Conservation (phyloP, 2,113 vertebrate species). For the Larimichthys crocea region DNA sequence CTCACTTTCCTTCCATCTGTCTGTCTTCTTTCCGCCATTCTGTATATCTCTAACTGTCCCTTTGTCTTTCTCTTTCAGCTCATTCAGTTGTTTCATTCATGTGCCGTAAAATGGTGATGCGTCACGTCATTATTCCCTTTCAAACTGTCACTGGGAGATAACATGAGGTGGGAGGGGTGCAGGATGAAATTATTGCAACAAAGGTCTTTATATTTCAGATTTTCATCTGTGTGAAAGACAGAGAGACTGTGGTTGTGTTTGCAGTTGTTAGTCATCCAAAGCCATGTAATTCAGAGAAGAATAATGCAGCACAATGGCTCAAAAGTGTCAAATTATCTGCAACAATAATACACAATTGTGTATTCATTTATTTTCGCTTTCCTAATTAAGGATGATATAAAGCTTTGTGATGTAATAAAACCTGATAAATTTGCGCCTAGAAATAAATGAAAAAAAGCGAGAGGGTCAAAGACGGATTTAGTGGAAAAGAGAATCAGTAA, state of each 20-base stretch:
- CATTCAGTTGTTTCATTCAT: slow-evolving; percentile 30
- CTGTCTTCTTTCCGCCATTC: slow-evolving; percentile 31
- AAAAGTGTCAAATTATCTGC: slow-evolving; percentile 19
- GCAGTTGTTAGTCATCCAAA: slow-evolving; percentile 41
- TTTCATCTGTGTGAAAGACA: neutral
- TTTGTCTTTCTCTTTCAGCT: slow-evolving; percentile 60
- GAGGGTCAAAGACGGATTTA: slow-evolving; percentile 7
- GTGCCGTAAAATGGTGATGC: slow-evolving; percentile 28
- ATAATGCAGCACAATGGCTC: slow-evolving; percentile 20
- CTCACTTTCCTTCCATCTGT: slow-evolving; percentile 48
- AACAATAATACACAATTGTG: slow-evolving; percentile 3
- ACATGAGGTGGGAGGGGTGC: slow-evolving; percentile 22
- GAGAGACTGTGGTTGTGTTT: slow-evolving; percentile 18
- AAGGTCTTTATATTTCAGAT: slow-evolving; percentile 42
- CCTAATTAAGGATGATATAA: slow-evolving; percentile 14
- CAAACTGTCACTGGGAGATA: slow-evolving; percentile 61
- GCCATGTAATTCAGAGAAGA: slow-evolving; percentile 17
- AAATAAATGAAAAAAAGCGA: slow-evolving; percentile 8
- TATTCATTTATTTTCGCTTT: slow-evolving; percentile 23
- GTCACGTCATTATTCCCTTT: slow-evolving; percentile 61
- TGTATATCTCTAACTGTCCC: slow-evolving; percentile 45
- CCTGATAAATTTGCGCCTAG: neutral
- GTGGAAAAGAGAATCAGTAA: neutral
- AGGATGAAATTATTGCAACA: slow-evolving; percentile 17
- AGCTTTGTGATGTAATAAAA: neutral